A percentile compares a stretch with the other conserved stretches of the same genome.
Conservation (phyloP, 1,140 invertebrate species). For the Diorhabda carinulata region DNA sequence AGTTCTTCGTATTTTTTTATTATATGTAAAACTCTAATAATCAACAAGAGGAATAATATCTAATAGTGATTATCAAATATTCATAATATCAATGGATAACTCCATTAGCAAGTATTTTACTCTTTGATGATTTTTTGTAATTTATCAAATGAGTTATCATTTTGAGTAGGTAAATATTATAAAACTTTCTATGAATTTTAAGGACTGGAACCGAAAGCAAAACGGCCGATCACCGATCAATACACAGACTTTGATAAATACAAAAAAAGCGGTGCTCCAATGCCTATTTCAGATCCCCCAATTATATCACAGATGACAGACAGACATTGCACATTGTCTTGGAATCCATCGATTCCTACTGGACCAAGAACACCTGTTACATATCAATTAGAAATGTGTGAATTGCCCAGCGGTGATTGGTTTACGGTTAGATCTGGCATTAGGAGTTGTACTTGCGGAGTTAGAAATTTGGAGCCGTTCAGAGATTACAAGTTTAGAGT, state of each 20-base stretch:
- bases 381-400: constrained; percentile 90
- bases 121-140: too few relatives aligned
- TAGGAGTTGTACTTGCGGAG: constrained; percentile 78
- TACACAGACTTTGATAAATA: constrained; percentile 82
- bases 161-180: too few relatives aligned
- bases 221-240: constrained; percentile 71
- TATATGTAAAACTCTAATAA: too few relatives aligned
- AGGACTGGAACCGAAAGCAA: constrained; percentile 68
- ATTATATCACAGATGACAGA: constrained; percentile 87
- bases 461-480: constrained; percentile 77
- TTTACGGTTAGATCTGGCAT: constrained; percentile 76
- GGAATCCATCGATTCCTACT: constrained; percentile 84
- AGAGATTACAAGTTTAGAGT: constrained; percentile 89
- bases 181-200: neutral
- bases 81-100: too few relatives aligned
- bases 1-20: too few relatives aligned
- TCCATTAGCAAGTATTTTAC: too few relatives aligned
- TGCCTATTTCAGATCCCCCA: constrained; percentile 81
- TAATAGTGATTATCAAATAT: too few relatives aligned
- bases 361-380: constrained; percentile 80
- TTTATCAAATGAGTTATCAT: too few relatives aligned
- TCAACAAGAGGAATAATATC: too few relatives aligned
- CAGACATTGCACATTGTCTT: constrained; percentile 77
- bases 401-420: constrained; percentile 84
- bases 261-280: constrained; percentile 71